Base-by-base conservation (phyloP, 1,140 invertebrate genomes). In the Daktulosphaira vitifoliae region DNA sequence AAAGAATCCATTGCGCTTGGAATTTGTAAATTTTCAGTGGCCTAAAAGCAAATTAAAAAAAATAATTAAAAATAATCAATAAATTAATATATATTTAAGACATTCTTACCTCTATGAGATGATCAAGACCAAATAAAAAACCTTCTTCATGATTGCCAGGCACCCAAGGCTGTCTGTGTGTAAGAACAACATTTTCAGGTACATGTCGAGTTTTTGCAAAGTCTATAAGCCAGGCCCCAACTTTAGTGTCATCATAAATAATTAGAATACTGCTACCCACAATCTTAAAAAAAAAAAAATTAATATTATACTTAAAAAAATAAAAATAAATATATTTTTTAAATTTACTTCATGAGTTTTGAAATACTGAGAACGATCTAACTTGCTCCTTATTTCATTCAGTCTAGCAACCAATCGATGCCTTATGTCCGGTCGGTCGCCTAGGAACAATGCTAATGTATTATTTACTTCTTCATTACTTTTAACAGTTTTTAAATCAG, bases 141-240 rank as follows among this genome's bases (percentile, higher is more conserved):
- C 94, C 94, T 76, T 98, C 94, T 76, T 98, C 94, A 70, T 93
- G 89, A 73, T 96, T 97, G 13, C 93, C 93, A 68, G 89, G 84
- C 39, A 81, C 72, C 94, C 94, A 97, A 25, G 79, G 75, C 13
- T 75, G 77, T 49, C 89, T 79, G 73, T 97, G 94, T 54, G 84
- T 83, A 3, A 96, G 80, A 52, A 73, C 78, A 13, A 83, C 70
- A 13, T 82, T 83, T 26, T 84, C 78, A 1, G 91, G 88, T 26
- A 96, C 76, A 49, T 80, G 78, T 15, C 84, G 79, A 0, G 90
- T 94, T 73, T 97, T 97, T 15, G 90, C 93, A 78, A 98, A 98
- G 73, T 98, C 95, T 65, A 98, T 98, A 67, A 98, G 79, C 93
- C 93, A 98, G 3, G 88, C 88, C 53, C 90, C 89, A 3, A 90